phyloP scores from a whole-genome alignment of 2,113 vertebrate genomes.

The Rhineura floridana region DNA sequence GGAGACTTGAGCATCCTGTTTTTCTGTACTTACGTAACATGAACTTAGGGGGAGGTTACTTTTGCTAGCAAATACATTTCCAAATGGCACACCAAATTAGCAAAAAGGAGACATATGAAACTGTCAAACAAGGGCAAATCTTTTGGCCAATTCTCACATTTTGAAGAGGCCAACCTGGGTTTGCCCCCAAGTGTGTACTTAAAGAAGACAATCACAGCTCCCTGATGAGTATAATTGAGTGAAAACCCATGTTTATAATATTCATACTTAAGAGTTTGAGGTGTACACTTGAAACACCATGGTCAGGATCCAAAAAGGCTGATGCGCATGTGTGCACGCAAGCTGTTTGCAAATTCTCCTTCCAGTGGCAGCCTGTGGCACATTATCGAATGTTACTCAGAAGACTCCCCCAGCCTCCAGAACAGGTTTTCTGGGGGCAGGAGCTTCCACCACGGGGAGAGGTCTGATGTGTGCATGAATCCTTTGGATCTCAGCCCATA shows the following conservation, averaged over 20 bases:
- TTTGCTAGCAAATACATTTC: neutral
- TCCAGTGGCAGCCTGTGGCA: neutral
- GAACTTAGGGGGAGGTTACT: neutral
- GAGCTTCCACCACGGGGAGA: neutral
- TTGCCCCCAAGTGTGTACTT: neutral
- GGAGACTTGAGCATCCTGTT: constrained; percentile 1
- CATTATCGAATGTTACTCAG: neutral
- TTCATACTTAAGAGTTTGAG: neutral
- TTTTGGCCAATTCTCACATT: neutral
- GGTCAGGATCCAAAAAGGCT: neutral
- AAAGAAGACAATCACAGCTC: neutral
- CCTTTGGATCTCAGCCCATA: neutral
- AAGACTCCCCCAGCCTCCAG: neutral
- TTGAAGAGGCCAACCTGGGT: neutral
- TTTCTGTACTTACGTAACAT: neutral
- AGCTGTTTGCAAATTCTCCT: neutral
- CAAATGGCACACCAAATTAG: constrained; percentile 7
- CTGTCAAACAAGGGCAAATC: neutral
- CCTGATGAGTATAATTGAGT: neutral
- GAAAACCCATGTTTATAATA: neutral
- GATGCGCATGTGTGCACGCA: neutral
- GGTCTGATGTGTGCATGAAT: neutral
- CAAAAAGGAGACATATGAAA: constrained; percentile 5
- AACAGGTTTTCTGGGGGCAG: neutral
- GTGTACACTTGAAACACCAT: neutral